Evolutionary conservation across 2,113 vertebrate genomes (phyloP).

Genomic region (Neopipo cinnamomea): DNA sequence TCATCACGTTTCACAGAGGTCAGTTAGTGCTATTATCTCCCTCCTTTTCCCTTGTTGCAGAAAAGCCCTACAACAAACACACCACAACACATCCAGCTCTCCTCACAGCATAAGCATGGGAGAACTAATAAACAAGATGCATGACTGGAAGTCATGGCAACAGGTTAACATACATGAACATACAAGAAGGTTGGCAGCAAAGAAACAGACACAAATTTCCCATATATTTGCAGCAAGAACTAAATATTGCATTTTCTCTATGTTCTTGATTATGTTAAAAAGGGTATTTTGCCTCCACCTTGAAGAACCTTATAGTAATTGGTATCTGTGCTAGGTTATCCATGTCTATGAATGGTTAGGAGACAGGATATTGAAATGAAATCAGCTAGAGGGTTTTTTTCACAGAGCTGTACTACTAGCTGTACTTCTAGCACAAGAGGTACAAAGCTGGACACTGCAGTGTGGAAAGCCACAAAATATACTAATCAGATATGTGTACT

Average conservation of each 20-base stretch:
- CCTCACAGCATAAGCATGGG: background rate
- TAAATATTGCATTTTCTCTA: background rate
- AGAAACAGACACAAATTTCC: background rate
- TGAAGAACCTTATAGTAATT: background rate
- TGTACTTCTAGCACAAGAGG: background rate
- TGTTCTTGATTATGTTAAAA: background rate
- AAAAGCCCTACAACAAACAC: background rate
- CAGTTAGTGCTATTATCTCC: background rate
- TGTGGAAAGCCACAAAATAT: background rate
- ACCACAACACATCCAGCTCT: background rate
- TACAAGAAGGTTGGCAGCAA: background rate
- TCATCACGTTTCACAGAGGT: background rate
- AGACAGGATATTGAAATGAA: background rate
- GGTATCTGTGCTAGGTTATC: background rate
- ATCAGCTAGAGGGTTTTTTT: too few relatives aligned
- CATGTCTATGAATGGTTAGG: background rate
- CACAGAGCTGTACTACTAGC: background rate
- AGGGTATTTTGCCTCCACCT: background rate
- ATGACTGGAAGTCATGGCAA: slow-evolving; percentile 14
- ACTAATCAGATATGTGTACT: background rate
- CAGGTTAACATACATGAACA: background rate
- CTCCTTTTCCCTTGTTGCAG: background rate
- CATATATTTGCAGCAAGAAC: background rate
- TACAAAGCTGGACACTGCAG: background rate
- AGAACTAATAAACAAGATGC: background rate